A percentile compares a stretch with the other conserved stretches of the same genome.
These are phyloP conservation scores for Nebria ingens DNA, from an alignment of 1,140 invertebrate species.

Conservation along the genomic window DNA sequence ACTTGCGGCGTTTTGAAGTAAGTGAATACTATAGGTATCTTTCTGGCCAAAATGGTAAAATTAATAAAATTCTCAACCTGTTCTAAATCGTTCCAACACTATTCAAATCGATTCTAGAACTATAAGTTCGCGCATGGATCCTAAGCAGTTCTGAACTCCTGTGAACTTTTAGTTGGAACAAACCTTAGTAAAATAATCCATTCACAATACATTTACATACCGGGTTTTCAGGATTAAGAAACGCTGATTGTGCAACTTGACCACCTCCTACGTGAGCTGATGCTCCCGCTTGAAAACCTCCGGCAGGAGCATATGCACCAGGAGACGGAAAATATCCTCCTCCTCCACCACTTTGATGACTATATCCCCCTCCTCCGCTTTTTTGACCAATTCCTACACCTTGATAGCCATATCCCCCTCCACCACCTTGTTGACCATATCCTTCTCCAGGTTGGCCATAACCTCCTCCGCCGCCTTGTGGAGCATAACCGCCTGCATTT, in stretches of 20 bases:
- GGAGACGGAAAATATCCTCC: too few relatives aligned
- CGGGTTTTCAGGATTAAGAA: constrained; percentile 43
- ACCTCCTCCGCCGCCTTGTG: neutral
- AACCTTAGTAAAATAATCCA: neutral
- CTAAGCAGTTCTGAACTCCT: too few relatives aligned
- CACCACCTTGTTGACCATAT: neutral
- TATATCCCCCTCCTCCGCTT: constrained; percentile 14
- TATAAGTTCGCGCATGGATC: too few relatives aligned
- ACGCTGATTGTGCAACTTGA: constrained; percentile 41
- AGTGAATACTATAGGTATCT: too few relatives aligned
- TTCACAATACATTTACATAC: constrained; percentile 29
- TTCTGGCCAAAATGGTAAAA: too few relatives aligned
- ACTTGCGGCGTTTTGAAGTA: too few relatives aligned
- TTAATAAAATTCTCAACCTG: too few relatives aligned
- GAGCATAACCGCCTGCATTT: neutral
- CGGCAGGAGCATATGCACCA: neutral
- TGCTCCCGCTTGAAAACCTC: constrained; percentile 25
- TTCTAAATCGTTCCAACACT: too few relatives aligned
- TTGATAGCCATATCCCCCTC: constrained; percentile 6
- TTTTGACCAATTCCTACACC: constrained; percentile 13
- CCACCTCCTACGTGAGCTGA: constrained; percentile 38
- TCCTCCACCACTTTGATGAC: constrained; percentile 9
- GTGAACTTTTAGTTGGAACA: neutral
- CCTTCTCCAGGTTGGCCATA: neutral
- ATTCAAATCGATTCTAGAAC: too few relatives aligned